These are phyloP conservation scores for Hydrozoanthus gracilis DNA, from an alignment of 92 coral and sea anemone species.

Conservation along the genomic window DNA sequence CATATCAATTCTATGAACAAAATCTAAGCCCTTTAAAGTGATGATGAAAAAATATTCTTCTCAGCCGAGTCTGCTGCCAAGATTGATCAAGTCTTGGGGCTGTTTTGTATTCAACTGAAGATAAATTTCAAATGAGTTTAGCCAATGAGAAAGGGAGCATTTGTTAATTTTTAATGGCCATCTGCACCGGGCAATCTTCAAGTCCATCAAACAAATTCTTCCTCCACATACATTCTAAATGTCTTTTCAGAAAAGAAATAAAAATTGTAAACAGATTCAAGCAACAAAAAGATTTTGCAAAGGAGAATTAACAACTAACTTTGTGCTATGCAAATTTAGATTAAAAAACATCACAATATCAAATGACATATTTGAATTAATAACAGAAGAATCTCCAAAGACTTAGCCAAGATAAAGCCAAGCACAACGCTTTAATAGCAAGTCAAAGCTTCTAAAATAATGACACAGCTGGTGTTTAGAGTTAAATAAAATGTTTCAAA, in stretches of 20 bases:
- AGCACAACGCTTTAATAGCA: background rate
- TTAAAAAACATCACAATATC: background rate
- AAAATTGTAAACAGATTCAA: background rate
- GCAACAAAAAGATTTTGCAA: background rate
- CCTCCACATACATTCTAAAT: background rate
- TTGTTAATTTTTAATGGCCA: constrained; percentile 71
- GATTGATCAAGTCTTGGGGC: constrained; percentile 14
- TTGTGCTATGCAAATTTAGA: constrained; percentile 17
- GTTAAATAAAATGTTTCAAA: background rate
- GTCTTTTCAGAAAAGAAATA: background rate
- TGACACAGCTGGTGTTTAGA: background rate
- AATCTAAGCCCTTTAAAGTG: background rate
- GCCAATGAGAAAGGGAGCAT: constrained; percentile 64
- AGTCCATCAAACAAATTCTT: background rate
- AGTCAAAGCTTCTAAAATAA: background rate
- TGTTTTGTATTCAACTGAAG: constrained; percentile 75
- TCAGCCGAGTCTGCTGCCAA: background rate
- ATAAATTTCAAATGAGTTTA: constrained; percentile 70
- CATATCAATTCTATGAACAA: background rate
- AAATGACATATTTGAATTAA: background rate
- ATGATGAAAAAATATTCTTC: constrained; percentile 2
- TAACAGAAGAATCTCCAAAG: too few relatives aligned
- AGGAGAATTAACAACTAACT: background rate
- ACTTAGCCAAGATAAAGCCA: background rate
- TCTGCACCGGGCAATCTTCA: background rate